These are phyloP conservation scores for Paragorgia papillata DNA, from an alignment of 92 coral and sea anemone species.

Conservation along the genomic window DNA sequence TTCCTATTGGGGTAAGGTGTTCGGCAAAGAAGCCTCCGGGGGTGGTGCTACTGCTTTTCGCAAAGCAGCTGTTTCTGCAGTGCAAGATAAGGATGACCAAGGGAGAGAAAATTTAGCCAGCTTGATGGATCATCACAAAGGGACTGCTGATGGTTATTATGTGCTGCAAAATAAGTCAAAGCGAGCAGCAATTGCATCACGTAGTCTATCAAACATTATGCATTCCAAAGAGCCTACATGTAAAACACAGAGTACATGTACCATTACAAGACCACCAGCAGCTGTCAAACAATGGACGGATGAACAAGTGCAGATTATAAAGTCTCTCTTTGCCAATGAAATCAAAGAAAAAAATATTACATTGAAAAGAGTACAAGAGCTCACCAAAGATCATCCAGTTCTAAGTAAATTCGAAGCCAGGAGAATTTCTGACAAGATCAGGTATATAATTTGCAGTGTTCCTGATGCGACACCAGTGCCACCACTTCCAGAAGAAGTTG, in stretches of 20 bases:
- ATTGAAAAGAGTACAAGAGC: not conserved
- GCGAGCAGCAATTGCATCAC: slow-evolving; percentile 53
- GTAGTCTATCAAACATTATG: slow-evolving; percentile 28
- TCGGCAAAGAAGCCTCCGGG: not conserved
- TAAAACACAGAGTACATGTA: not conserved
- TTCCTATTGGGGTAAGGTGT: slow-evolving; percentile 25
- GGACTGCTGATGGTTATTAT: slow-evolving; percentile 49
- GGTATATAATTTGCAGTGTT: not conserved
- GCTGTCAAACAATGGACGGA: slow-evolving; percentile 29
- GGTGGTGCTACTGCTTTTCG: slow-evolving; percentile 22
- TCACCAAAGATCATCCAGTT: slow-evolving; percentile 8
- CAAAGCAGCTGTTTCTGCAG: slow-evolving; percentile 52
- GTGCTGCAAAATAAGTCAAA: slow-evolving; percentile 41
- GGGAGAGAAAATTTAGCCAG: slow-evolving; percentile 56
- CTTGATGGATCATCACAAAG: slow-evolving; percentile 62
- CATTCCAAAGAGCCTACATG: slow-evolving; percentile 5
- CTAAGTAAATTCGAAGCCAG: not conserved
- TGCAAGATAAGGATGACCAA: slow-evolving; percentile 41
- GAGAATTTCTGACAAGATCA: slow-evolving; percentile 7
- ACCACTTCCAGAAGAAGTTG: slow-evolving; percentile 25
- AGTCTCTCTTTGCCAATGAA: slow-evolving; percentile 31
- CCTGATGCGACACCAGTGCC: slow-evolving; percentile 45
- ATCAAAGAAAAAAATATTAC: slow-evolving; percentile 6
- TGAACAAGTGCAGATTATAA: slow-evolving; percentile 13
- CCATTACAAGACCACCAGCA: slow-evolving; percentile 9